Evolutionary conservation across 2,888 invertebrate genomes (phyloP).

Genomic region (Beris morrisii): DNA sequence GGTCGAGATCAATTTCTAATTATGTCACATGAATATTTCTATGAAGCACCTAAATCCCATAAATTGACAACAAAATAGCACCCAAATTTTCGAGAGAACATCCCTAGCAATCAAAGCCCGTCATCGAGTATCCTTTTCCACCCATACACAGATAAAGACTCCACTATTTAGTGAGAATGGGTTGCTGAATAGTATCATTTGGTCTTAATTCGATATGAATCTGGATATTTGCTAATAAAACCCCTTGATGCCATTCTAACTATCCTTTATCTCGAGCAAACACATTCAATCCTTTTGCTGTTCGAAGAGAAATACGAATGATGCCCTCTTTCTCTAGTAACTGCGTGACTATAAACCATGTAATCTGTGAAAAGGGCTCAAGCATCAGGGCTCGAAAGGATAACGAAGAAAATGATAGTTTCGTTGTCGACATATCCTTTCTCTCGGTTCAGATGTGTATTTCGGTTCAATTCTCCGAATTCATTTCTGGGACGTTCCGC

Average conservation of each 20-base stretch:
- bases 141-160: constrained; percentile 15
- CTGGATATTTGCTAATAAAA: constrained; percentile 28
- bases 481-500: no score
- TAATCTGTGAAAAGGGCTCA: constrained; percentile 18
- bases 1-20: no score
- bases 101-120: not conserved
- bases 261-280: constrained; percentile 19
- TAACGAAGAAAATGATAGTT: constrained; percentile 16
- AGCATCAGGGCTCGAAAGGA: constrained; percentile 8
- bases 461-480: no score
- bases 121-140: not conserved
- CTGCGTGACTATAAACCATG: constrained; percentile 17
- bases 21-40: not conserved
- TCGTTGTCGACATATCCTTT: constrained; percentile 15
- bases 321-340: no score
- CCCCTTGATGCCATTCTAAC: constrained; percentile 25
- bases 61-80: not conserved
- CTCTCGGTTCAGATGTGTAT: no score
- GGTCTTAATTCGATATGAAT: constrained; percentile 24
- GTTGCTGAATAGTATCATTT: constrained; percentile 15
- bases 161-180: constrained; percentile 21
- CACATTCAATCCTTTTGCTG: constrained; percentile 16
- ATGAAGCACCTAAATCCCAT: not conserved
- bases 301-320: no score
- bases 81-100: not conserved